Evolutionary conservation across 2,888 invertebrate genomes (phyloP).

Genomic region (Drymonia ruficornis): DNA sequence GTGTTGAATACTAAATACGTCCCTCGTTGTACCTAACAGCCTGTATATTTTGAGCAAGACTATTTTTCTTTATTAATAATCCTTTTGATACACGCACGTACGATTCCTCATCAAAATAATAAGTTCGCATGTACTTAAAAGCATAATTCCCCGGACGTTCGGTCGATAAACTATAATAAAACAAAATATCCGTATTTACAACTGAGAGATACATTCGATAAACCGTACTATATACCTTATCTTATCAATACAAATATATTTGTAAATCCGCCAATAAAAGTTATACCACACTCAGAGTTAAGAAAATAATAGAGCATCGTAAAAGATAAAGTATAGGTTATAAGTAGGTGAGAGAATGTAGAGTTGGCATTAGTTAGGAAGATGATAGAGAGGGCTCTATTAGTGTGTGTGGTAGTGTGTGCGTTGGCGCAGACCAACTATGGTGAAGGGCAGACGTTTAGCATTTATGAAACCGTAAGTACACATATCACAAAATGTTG

Average conservation of each 20-base stretch:
- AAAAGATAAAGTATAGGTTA: conserved; percentile 26
- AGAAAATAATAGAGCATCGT: conserved; percentile 13
- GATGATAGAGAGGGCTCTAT: conserved; percentile 11
- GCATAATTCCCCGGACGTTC: neutral
- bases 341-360: conserved; percentile 9
- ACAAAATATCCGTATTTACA: conserved; percentile 1
- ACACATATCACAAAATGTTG: too few relatives aligned
- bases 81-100: too few relatives aligned
- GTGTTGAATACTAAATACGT: too few relatives aligned
- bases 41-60: too few relatives aligned
- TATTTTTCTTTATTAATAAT: too few relatives aligned
- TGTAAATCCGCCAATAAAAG: neutral
- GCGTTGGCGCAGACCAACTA: conserved; percentile 6
- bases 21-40: too few relatives aligned
- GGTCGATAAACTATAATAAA: neutral
- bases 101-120: too few relatives aligned
- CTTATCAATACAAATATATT: neutral
- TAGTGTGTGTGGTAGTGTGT: conserved; percentile 15
- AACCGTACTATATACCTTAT: neutral
- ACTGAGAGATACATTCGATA: neutral
- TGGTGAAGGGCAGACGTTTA: conserved; percentile 3
- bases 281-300: conserved; percentile 1
- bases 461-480: conserved; percentile 34
- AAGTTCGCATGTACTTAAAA: neutral
- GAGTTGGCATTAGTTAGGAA: conserved; percentile 7